Evolutionary conservation across 2,888 invertebrate genomes (phyloP).

Genomic region (Enchytraeus crypticus): DNA sequence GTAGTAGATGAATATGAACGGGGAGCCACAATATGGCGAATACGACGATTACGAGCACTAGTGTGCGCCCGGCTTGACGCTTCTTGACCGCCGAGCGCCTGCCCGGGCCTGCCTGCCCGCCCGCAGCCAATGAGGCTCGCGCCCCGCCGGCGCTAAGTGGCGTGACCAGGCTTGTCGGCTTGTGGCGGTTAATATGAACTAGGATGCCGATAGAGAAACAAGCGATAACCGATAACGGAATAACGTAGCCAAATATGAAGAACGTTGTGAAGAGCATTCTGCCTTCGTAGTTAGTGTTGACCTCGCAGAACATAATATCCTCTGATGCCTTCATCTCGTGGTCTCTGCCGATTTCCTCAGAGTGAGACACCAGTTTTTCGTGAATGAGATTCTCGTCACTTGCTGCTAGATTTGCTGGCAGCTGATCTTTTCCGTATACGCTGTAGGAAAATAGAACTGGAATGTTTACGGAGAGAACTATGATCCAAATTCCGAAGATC

Average conservation of each 20-base stretch:
- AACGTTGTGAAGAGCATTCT: constrained; percentile 21
- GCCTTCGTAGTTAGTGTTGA: constrained; percentile 8
- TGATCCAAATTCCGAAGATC: constrained; percentile 6
- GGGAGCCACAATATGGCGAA: constrained; percentile 31
- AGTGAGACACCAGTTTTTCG: too few species aligned
- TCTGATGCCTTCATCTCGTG: too few species aligned
- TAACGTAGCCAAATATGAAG: constrained; percentile 26
- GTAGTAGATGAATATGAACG: constrained; percentile 28
- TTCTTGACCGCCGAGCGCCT: constrained; percentile 15
- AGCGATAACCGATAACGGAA: constrained; percentile 24
- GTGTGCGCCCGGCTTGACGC: constrained; percentile 22
- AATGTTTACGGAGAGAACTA: constrained; percentile 2
- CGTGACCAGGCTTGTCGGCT: neutral
- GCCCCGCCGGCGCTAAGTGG: neutral
- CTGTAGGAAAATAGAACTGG: constrained; percentile 24
- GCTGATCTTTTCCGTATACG: too few species aligned
- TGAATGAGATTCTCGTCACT: too few species aligned
- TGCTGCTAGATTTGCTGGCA: too few species aligned
- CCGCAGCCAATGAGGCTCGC: neutral
- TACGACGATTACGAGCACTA: constrained; percentile 28
- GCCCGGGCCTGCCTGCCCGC: neutral
- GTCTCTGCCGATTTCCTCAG: too few species aligned
- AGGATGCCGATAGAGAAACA: constrained; percentile 24
- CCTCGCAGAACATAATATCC: constrained; percentile 24
- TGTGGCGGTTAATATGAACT: constrained; percentile 18